These are phyloP conservation scores for Platysternon megacephalum DNA, from an alignment of 2,113 vertebrate genomes.

Conservation along the genomic window DNA sequence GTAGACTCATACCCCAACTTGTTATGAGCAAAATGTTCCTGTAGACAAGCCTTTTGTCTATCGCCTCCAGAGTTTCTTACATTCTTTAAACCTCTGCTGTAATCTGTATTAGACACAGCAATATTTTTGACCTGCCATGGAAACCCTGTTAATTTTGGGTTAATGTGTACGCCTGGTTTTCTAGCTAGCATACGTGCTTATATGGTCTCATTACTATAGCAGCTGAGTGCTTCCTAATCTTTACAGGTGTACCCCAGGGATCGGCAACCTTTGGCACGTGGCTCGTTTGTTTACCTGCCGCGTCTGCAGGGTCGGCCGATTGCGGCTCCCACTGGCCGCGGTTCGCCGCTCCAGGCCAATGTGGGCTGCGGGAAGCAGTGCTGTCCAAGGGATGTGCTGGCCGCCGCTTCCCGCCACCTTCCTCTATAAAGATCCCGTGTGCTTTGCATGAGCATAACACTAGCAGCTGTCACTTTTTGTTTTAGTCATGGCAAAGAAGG, in stretches of 20 bases:
- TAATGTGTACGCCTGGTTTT: not conserved
- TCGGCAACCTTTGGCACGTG: no score
- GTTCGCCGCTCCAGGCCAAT: no score
- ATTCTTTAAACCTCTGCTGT: not conserved
- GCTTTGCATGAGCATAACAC: no score
- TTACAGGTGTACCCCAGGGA: not conserved
- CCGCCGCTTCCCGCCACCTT: no score
- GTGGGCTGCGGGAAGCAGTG: no score
- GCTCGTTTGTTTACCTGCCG: no score
- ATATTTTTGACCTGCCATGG: no score
- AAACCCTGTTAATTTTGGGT: no score
- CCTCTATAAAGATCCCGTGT: no score
- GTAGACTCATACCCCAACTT: not conserved
- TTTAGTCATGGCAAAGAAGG: not conserved
- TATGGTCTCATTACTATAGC: not conserved
- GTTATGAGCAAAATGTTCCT: not conserved
- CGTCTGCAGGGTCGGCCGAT: no score
- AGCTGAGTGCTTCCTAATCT: not conserved
- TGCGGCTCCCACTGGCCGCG: no score
- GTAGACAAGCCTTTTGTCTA: not conserved
- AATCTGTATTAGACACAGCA: accelerated
- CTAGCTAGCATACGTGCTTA: not conserved
- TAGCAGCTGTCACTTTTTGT: constrained; percentile 19
- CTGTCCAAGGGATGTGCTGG: no score
- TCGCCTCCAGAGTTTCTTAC: not conserved